Evolutionary conservation across 1,140 invertebrate species (phyloP), one percentile per base, ranked within the genome.

Genomic region (Anoplophora glabripennis): DNA sequence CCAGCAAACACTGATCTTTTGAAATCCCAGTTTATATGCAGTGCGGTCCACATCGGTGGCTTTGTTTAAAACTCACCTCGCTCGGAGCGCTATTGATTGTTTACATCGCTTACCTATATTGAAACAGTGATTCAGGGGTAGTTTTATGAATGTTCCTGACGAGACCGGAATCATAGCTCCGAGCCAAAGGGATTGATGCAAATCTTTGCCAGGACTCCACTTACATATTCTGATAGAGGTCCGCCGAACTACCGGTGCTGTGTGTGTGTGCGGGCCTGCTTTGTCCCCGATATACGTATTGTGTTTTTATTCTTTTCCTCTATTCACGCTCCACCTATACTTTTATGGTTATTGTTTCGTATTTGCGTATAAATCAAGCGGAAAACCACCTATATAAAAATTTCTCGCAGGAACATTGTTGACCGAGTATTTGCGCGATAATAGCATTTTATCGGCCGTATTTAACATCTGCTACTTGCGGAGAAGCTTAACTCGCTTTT

Each of bases 311-410:
- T 59, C 58, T 36, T 66, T 60, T 63, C 60, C 59, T 59, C 57
- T 45, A 60, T 66, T 66, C 64, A 63, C 64, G 64, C 38, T 63
- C 60, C 60, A 66, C 64, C 64, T 66, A 62, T 54, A 63, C 60
- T 66, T 66, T 66, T 66, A 66, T 56, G 64, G 64, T 62, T 66
- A 66, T 66, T 63, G 64, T 66, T 63, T 62, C 42, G 55, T 63
- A 66, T 66, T 66, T 66, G 57, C 64, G 64, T 66, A 66, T 66
- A 66, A 66, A 66, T 66, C 64, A 63, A 61, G 55, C 53, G 52
- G 63, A 61, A 65, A 65, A 65, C 51, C 63, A 49, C 48, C 54
- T 21, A 47, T 12, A 28, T 12, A 47, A 47, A 28, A 28, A 28
- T 28, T 28, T 28, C 21, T 28, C 21, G 21, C 21, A 28, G 21